These are phyloP conservation scores for Myripristis murdjan DNA, from an alignment of 2,797 vertebrate genomes.

Conservation along the genomic window DNA sequence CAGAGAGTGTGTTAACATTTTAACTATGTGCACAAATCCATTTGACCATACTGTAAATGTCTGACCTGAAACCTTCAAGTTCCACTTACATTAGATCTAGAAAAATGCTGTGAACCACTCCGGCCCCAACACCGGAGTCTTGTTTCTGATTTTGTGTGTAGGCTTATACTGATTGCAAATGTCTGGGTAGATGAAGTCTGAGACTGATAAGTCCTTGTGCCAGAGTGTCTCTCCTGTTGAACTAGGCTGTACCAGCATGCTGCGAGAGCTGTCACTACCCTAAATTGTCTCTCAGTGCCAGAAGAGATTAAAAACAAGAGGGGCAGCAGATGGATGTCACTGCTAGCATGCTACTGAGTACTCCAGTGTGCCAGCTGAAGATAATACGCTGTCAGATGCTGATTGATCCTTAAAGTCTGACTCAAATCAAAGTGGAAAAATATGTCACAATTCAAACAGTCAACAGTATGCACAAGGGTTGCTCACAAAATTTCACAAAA, in stretches of 20 bases:
- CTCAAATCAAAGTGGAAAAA: conserved; percentile 19
- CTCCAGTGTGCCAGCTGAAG: conserved; percentile 44
- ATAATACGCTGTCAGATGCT: conserved; percentile 48
- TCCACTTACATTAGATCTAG: too few relatives aligned
- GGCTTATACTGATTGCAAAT: conserved; percentile 24
- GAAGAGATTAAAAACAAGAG: conserved; percentile 63
- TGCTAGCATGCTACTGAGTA: conserved; percentile 36
- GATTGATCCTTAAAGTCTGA: conserved; percentile 53
- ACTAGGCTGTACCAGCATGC: conserved; percentile 33
- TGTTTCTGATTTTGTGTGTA: conserved; percentile 4
- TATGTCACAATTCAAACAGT: not conserved
- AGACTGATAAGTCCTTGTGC: conserved; percentile 48
- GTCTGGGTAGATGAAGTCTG: conserved; percentile 42
- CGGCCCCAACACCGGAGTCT: too few relatives aligned
- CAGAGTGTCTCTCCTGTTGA: conserved; percentile 25
- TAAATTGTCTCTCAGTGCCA: conserved; percentile 43
- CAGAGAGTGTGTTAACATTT: too few relatives aligned
- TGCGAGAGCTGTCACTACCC: conserved; percentile 63
- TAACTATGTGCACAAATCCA: too few relatives aligned
- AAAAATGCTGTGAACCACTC: too few relatives aligned
- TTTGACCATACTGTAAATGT: too few relatives aligned
- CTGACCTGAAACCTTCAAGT: too few relatives aligned
- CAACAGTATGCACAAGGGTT: not conserved
- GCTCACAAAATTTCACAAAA: not conserved
- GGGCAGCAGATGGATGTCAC: conserved; percentile 70